phyloP scores from a whole-genome alignment of 2,797 vertebrate genomes.

The Microtus obscurus region DNA sequence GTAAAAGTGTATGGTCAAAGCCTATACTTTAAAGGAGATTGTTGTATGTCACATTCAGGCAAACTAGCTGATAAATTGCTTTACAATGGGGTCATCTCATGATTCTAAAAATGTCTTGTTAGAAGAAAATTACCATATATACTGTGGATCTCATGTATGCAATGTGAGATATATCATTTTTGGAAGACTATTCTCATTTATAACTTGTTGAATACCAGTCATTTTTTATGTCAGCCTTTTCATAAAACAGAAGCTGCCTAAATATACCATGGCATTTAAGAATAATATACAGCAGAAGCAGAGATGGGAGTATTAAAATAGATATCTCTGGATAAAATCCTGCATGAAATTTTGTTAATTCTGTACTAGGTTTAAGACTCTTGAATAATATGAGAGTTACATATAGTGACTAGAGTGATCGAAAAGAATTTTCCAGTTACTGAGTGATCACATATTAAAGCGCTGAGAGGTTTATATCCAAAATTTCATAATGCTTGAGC shows the following conservation, averaged over 20 bases:
- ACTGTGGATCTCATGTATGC: neutral
- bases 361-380: neutral
- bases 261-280: slow-evolving; percentile 5
- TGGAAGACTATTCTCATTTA: neutral
- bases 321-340: neutral
- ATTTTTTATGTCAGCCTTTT: neutral
- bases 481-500: slow-evolving; percentile 19
- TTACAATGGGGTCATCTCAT: slow-evolving; percentile 7
- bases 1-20: neutral
- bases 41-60: neutral
- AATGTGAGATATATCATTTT: neutral
- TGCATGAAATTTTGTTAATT: slow-evolving; percentile 21
- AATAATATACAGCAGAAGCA: neutral
- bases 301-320: neutral
- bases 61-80: neutral
- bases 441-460: slow-evolving; percentile 46
- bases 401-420: neutral
- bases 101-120: neutral
- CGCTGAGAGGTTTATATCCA: neutral
- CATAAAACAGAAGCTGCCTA: slow-evolving; percentile 11
- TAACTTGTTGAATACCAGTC: neutral
- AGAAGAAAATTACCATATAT: neutral
- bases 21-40: neutral
- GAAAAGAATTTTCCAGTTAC: neutral
- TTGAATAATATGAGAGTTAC: slow-evolving; percentile 29